A percentile compares a stretch with the other conserved stretches of the same genome.
These are phyloP conservation scores for Nyctalus aviator DNA, from an alignment of 2,797 vertebrate species.

Conservation along the genomic window DNA sequence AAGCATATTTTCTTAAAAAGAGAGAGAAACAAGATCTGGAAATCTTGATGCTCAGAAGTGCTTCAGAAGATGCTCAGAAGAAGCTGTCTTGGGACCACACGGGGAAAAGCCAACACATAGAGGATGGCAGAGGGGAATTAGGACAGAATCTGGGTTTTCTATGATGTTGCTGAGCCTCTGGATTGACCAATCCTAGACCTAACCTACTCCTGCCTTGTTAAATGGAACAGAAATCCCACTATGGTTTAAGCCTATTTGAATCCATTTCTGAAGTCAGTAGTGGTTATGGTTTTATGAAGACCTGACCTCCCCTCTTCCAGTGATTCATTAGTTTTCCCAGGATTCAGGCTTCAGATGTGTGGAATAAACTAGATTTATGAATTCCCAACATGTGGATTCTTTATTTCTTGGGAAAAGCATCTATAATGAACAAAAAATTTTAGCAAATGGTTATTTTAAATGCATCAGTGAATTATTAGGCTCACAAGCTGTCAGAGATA, in stretches of 20 bases:
- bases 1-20: too few species aligned
- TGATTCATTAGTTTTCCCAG: not conserved
- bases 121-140: not conserved
- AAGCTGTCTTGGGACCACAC: not conserved
- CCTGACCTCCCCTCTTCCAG: not conserved
- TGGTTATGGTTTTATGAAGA: not conserved
- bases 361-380: not conserved
- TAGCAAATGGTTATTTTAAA: constrained; percentile 12
- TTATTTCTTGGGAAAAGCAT: constrained; percentile 23
- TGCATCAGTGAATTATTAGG: not conserved
- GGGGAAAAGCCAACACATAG: not conserved
- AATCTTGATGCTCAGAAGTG: not conserved
- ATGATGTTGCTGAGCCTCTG: not conserved
- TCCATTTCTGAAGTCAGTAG: not conserved
- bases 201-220: not conserved
- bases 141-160: not conserved
- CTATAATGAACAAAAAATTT: not conserved
- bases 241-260: not conserved
- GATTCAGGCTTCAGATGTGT: not conserved
- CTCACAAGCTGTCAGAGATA: not conserved
- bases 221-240: not conserved
- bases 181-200: not conserved
- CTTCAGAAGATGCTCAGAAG: not conserved
- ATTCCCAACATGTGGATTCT: not conserved
- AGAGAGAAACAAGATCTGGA: not conserved